These are phyloP conservation scores for Drosophila kohkoa DNA, from an alignment of 1,140 invertebrate genomes.

Conservation along the genomic window DNA sequence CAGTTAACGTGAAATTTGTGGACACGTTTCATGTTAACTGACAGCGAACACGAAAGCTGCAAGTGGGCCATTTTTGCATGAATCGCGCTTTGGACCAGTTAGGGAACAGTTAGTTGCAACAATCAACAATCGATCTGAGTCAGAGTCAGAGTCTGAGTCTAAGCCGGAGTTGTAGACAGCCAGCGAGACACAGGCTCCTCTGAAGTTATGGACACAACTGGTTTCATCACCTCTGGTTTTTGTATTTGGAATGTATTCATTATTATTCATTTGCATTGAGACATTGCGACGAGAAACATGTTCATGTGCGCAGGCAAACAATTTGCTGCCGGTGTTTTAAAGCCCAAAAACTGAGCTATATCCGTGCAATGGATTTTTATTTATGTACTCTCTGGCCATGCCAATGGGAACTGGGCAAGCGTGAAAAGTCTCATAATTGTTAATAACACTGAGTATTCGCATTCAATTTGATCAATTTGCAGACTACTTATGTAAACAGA, in stretches of 20 bases:
- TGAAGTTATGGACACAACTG: conserved; percentile 73
- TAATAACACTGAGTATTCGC: conserved; percentile 26
- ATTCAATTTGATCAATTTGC: conserved; percentile 68
- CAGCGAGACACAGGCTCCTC: conserved; percentile 41
- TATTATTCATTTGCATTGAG: conserved; percentile 81
- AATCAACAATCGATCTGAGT: conserved; percentile 58
- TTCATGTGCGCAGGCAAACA: conserved; percentile 60
- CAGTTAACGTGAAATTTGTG: conserved; percentile 17
- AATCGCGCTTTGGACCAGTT: conserved; percentile 14
- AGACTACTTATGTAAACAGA: conserved; percentile 70
- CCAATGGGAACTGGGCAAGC: conserved; percentile 58
- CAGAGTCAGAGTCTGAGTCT: conserved; percentile 2
- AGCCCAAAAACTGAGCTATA: conserved; percentile 25
- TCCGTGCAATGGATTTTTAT: conserved; percentile 34
- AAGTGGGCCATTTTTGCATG: conserved; percentile 63
- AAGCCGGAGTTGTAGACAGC: background rate
- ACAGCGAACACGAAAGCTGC: conserved; percentile 48
- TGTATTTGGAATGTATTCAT: conserved; percentile 67
- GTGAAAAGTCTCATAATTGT: conserved; percentile 76
- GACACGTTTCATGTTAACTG: conserved; percentile 60
- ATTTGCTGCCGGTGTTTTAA: conserved; percentile 50
- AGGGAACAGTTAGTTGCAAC: conserved; percentile 24
- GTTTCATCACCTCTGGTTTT: conserved; percentile 61
- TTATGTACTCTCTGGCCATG: conserved; percentile 8
- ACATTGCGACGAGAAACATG: conserved; percentile 65